Base-by-base conservation (phyloP, 2,797 vertebrate species). In the Pangasius macronema region DNA sequence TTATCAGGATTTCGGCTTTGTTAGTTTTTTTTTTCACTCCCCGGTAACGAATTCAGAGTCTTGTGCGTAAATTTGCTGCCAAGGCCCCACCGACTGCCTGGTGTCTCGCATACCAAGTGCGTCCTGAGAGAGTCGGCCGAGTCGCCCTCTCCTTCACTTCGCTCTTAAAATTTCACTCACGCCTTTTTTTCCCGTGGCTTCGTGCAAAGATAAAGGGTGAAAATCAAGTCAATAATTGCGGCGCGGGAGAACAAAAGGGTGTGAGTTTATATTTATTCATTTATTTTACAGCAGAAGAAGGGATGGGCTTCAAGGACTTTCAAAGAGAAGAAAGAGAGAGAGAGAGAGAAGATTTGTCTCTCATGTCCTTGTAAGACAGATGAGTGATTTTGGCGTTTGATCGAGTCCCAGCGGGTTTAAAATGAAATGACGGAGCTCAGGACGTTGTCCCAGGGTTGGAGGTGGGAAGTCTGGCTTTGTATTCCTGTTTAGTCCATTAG, bases 71-170 rank as follows among this genome's bases (percentile, higher is more conserved):
- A 93, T 94, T 88, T 94, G 92, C 91, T 75, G 91, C 93, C 67
- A 91, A 93, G 88, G 89, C 92, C 92, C 59, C 87, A 92, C 92
- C 87, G 93, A 90, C 92, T 93, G 87, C 87, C 30, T 82, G 83
- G 90, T 55, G 75, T 91, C 87, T 82, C 92, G 94, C 94, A 95
- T 96, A 94, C 94, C 93, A 95, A 96, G 94, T 51, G 93, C 90
- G 92, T 95, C 94, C 94, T 92, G 89, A 92, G 88, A 91, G 53
- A 53, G 55, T 11, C 18, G 27, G 61, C 85, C 8, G n/a, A 27
- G 76, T 82, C 76, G 76, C 87, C 88, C 86, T 87, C 86, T 75
- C 89, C 91, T 91, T 89, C 80, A 86, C 90, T 88, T 89, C 63
- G 75, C 91, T 92, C 91, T 94, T 94, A 93, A 93, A 90, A 94